A percentile compares a stretch with the other conserved stretches of the same genome.
Conservation (phyloP, 2,797 vertebrate species). For the Danio kyathit region DNA sequence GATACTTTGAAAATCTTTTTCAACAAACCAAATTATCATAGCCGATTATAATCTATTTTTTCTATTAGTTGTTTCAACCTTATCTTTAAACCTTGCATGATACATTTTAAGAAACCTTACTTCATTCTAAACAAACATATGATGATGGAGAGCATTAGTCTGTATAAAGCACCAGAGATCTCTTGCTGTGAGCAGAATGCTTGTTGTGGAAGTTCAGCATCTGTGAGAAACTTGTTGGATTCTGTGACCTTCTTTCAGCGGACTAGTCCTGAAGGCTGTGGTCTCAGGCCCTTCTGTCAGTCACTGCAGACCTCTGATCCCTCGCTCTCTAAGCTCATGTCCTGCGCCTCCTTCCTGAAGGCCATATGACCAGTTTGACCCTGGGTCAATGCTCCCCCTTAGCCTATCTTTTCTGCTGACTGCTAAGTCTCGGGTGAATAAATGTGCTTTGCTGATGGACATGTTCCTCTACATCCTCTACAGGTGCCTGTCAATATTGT, state of each 20-base stretch:
- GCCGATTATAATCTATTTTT: too few species aligned
- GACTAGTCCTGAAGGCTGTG: not conserved
- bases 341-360: conserved; percentile 6
- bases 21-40: too few species aligned
- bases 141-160: too few species aligned
- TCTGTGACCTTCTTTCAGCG: not conserved
- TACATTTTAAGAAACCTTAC: too few species aligned
- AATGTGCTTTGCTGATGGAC: not conserved
- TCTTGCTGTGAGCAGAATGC: too few species aligned
- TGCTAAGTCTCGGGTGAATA: not conserved
- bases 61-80: too few species aligned
- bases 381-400: not conserved
- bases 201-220: not conserved
- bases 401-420: not conserved
- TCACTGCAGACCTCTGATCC: conserved; percentile 8
- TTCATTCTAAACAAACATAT: too few species aligned
- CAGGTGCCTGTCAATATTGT: not conserved
- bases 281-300: conserved; percentile 25
- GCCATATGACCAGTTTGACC: conserved; percentile 26
- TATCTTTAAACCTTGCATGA: too few species aligned
- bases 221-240: conserved; percentile 3
- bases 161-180: too few species aligned
- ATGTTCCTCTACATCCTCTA: not conserved
- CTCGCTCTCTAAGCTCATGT: not conserved
- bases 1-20: too few species aligned